Percentiles rank a stretch among this genome's conserved stretches.
phyloP scores from a whole-genome alignment of 2,797 vertebrate genomes.

The Stomatorhinus walkeri region DNA sequence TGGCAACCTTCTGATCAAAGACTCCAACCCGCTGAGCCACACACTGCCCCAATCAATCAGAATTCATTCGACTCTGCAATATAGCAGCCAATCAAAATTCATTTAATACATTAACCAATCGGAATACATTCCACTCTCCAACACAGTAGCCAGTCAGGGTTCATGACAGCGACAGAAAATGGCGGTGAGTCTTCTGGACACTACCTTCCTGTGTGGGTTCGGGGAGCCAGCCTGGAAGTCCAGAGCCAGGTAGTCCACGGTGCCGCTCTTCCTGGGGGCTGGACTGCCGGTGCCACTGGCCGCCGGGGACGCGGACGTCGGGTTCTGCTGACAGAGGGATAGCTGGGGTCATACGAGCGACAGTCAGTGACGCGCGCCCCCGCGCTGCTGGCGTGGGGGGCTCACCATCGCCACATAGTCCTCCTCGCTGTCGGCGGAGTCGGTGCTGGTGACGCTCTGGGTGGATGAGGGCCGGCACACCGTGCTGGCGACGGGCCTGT shows the following conservation, averaged over 20 bases:
- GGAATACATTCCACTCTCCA: not conserved
- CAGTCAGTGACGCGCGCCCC: not conserved
- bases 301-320: slow-evolving; percentile 89
- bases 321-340: slow-evolving; percentile 76
- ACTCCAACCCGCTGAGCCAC: not conserved
- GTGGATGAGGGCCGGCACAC: slow-evolving; percentile 87
- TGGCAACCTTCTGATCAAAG: not conserved
- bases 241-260: slow-evolving; percentile 90
- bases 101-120: not conserved
- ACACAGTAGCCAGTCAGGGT: not conserved
- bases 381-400: slow-evolving; percentile 11
- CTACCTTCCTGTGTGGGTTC: slow-evolving; percentile 91
- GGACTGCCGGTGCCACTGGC: slow-evolving; percentile 92
- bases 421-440: slow-evolving; percentile 96
- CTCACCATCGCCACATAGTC: slow-evolving; percentile 97
- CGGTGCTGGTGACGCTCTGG: slow-evolving; percentile 99
- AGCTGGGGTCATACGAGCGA: not conserved
- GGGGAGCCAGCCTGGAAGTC: slow-evolving; percentile 93
- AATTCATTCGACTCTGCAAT: not conserved
- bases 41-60: not conserved
- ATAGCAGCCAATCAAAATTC: not conserved
- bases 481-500: slow-evolving; percentile 76
- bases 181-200: not conserved
- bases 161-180: not conserved
- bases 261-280: slow-evolving; percentile 88